Base-by-base conservation (phyloP, 2,797 vertebrate genomes). In the Diplodus sargus region DNA sequence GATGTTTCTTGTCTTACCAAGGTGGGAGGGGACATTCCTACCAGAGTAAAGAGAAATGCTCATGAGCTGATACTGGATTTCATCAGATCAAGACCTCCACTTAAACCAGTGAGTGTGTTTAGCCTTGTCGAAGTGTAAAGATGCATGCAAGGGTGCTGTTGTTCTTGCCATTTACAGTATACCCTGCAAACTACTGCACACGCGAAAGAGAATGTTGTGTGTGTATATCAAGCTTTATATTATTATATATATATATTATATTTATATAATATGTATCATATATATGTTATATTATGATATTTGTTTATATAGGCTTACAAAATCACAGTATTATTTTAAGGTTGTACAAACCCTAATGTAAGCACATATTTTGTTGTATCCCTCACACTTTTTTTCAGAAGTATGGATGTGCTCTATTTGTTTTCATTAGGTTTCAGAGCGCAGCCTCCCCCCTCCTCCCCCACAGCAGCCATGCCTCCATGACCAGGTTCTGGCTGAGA, bases 51-150 rank as follows among this genome's bases (percentile, higher is more conserved):
- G 93, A 97, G 96, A 76, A 96, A 96, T 0, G 98, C 98, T 13
- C 97, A 99, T 0, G 98, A 99, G 49, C 86, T 98, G 61, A 99
- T 99, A 20, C 91, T 99, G 6, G 98, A 99, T 65, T 99, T 99
- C 89, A 99, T 99, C 86, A 95, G 98, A 74, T 99, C 98, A 0
- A 95, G 98, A 74, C 98, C 98, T 1, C 98, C 98, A 0, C 94
- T 99, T 39, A 99, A 97, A 93, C 97, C 98, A 82, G 98, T 98
- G 81, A 95, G 91, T 77, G 56, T 18, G 14, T 62, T 51, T 51
- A 5, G 5, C 3, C 9, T 45, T 43, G 6, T 47, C 16, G 17
- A 17, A 8, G 18, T n/a, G 14, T 53, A 25, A 34, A 54, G 34
- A 22, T 39, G 12, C 43, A 42, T 43, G n/a, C 42, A n/a, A 11